Percentiles rank a stretch among this genome's conserved stretches.
phyloP scores from a whole-genome alignment of 2,797 vertebrate species.

The Brotula barbata region DNA sequence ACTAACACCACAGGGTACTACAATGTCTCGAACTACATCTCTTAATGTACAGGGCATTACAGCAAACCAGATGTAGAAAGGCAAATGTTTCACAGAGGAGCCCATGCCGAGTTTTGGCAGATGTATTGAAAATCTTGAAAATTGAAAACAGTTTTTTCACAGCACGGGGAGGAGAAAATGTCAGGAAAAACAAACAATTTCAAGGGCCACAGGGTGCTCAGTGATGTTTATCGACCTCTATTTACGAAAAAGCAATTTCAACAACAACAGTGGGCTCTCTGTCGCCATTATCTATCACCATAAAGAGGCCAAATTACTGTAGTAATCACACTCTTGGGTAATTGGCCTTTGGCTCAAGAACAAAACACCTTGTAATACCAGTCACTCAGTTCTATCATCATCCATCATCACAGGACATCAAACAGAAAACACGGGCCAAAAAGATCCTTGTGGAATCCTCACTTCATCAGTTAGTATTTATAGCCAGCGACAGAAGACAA shows the following conservation, averaged over 20 bases:
- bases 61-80: not conserved
- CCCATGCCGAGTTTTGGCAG: not conserved
- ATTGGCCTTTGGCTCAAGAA: not conserved
- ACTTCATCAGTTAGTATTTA: too few relatives aligned
- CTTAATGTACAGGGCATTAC: not conserved
- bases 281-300: too few relatives aligned
- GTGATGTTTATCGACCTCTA: conserved; percentile 22
- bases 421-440: not conserved
- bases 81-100: conserved; percentile 1
- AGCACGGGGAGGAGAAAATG: conserved; percentile 3
- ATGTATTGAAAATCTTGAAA: conserved; percentile 20
- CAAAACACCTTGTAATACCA: not conserved
- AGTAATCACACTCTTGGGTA: not conserved
- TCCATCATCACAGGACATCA: conserved; percentile 2
- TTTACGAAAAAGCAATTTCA: conserved; percentile 35
- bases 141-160: not conserved
- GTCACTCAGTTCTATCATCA: conserved; percentile 1
- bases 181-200: conserved; percentile 28
- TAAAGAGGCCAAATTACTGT: conserved; percentile 1
- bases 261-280: not conserved
- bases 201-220: not conserved
- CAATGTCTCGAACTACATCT: not conserved
- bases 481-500: not conserved
- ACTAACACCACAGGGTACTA: not conserved
- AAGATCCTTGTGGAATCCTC: too few relatives aligned